Percentiles rank a stretch among this genome's conserved stretches.
phyloP scores from a whole-genome alignment of 2,888 invertebrate species.

The Melipona bicolor region DNA sequence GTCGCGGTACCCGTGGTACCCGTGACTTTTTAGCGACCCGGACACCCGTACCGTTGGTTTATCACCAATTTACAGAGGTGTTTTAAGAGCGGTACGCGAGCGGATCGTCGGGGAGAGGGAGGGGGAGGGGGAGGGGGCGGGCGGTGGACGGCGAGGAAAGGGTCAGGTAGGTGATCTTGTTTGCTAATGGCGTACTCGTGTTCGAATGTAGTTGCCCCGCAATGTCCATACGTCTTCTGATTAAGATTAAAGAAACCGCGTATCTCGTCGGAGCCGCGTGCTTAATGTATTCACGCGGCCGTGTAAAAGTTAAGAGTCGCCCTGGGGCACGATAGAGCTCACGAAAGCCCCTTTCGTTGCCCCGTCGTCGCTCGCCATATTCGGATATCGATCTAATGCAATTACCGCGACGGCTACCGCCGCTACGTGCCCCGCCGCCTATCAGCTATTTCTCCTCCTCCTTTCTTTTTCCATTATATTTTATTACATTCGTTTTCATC shows the following conservation, averaged over 20 bases:
- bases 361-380: constrained; percentile 53
- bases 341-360: constrained; percentile 61
- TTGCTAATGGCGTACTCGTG: constrained; percentile 84
- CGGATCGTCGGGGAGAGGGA: not conserved
- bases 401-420: constrained; percentile 61
- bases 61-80: constrained; percentile 79
- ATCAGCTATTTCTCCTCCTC: constrained; percentile 8
- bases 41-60: constrained; percentile 69
- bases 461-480: not conserved
- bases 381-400: constrained; percentile 72
- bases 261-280: constrained; percentile 73
- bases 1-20: not conserved
- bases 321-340: constrained; percentile 70
- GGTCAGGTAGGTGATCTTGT: constrained; percentile 81
- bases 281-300: constrained; percentile 75
- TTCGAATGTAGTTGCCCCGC: constrained; percentile 80
- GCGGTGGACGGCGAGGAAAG: constrained; percentile 51
- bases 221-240: constrained; percentile 82
- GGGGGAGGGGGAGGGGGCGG: not conserved
- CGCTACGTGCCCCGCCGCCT: constrained; percentile 39
- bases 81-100: constrained; percentile 65
- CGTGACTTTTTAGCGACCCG: constrained; percentile 59
- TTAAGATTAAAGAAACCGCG: constrained; percentile 83
- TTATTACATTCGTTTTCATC: constrained; percentile 15
- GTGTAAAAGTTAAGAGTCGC: constrained; percentile 75